These are phyloP conservation scores for Etheostoma perlongum DNA, from an alignment of 2,797 vertebrate species.

Conservation along the genomic window DNA sequence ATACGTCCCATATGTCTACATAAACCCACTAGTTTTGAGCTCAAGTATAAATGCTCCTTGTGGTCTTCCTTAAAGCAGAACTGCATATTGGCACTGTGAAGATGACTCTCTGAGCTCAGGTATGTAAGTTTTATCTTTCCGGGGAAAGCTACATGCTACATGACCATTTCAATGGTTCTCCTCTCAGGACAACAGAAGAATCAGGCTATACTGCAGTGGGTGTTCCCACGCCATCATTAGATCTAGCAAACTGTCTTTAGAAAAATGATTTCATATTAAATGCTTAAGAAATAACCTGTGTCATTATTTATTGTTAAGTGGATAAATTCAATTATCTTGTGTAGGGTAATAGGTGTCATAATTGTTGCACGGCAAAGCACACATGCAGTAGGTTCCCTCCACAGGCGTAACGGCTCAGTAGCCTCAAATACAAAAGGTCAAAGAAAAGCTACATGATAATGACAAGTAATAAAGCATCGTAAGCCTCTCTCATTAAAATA, in stretches of 20 bases:
- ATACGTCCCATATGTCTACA: conserved; percentile 20
- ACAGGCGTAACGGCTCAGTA: conserved; percentile 43
- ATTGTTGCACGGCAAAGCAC: conserved; percentile 46
- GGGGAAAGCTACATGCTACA: conserved; percentile 38
- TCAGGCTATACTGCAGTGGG: not conserved
- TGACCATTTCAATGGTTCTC: conserved; percentile 24
- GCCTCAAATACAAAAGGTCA: conserved; percentile 30
- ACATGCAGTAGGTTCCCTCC: conserved; percentile 30
- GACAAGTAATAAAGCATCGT: conserved; percentile 38
- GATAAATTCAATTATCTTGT: conserved; percentile 9
- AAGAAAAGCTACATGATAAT: conserved; percentile 29
- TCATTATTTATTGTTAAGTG: conserved; percentile 34
- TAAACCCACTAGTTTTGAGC: conserved; percentile 17
- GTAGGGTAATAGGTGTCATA: conserved; percentile 21
- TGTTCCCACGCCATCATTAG: conserved; percentile 14
- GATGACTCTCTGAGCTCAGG: conserved; percentile 16
- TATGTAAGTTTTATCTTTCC: conserved; percentile 7
- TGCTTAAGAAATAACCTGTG: conserved; percentile 29
- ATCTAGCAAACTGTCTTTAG: conserved; percentile 20
- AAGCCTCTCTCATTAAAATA: conserved; percentile 26
- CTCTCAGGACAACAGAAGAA: conserved; percentile 18
- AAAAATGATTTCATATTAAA: conserved; percentile 35
- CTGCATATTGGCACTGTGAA: conserved; percentile 2
- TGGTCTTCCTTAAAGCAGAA: conserved; percentile 28
- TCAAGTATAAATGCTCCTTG: conserved; percentile 8